phyloP scores from a whole-genome alignment of 2,113 vertebrate genomes.

The Terrapene triunguis region DNA sequence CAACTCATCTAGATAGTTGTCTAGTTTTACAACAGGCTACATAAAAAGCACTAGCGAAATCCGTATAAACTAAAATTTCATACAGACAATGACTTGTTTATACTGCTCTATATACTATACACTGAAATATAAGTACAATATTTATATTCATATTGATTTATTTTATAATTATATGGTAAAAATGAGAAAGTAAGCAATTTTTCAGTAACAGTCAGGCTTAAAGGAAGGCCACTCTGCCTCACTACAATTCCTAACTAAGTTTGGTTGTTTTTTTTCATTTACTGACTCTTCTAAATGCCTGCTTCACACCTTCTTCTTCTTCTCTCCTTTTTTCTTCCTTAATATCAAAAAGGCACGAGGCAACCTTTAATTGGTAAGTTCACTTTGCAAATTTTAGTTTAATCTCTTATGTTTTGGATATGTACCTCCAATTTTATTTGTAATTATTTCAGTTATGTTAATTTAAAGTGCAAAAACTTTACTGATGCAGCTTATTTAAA shows the following conservation, averaged over 20 bases:
- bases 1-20: too few species aligned
- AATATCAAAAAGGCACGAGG: conserved; percentile 73
- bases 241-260: background rate
- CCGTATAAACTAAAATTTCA: too few species aligned
- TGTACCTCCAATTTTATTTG: background rate
- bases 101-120: too few species aligned
- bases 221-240: too few species aligned
- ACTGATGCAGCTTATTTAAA: background rate
- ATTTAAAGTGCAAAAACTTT: background rate
- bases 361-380: conserved; percentile 82
- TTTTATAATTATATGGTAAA: too few species aligned
- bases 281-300: background rate
- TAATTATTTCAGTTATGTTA: background rate
- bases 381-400: background rate
- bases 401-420: background rate
- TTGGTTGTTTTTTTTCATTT: background rate
- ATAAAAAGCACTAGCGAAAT: too few species aligned
- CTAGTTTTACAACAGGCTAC: too few species aligned
- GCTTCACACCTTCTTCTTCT: background rate
- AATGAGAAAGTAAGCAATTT: too few species aligned
- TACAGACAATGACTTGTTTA: too few species aligned
- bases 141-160: too few species aligned
- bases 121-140: too few species aligned
- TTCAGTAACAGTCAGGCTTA: too few species aligned
- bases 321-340: background rate